Evolutionary conservation across 2,797 vertebrate genomes (phyloP).

Genomic region (Peromyscus nudipes): DNA sequence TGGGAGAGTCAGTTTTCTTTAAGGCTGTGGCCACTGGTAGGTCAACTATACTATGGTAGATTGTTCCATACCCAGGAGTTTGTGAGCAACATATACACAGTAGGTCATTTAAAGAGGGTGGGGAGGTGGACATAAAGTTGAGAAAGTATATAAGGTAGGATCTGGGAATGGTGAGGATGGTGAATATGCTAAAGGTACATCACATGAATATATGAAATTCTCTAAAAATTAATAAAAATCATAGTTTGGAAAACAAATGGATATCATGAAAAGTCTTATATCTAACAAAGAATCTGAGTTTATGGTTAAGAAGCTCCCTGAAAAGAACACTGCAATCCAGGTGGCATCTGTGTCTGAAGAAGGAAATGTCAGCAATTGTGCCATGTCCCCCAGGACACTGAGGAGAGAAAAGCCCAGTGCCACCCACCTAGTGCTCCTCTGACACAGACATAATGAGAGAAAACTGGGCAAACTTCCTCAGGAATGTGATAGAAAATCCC

Average conservation of each 20-base stretch:
- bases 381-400: not conserved
- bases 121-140: not conserved
- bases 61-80: not conserved
- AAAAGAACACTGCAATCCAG: not conserved
- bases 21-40: not conserved
- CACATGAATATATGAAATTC: not conserved
- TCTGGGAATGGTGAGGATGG: not conserved
- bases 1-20: not conserved
- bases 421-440: no score
- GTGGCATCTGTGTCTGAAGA: not conserved
- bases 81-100: not conserved
- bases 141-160: not conserved
- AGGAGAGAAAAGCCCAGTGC: not conserved
- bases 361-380: not conserved
- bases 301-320: not conserved
- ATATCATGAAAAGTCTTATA: not conserved
- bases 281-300: not conserved
- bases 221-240: not conserved
- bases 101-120: not conserved
- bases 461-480: not conserved
- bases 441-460: not conserved
- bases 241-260: not conserved
- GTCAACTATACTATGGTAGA: no score
- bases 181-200: no score
- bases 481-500: not conserved